Evolutionary conservation across 1,140 invertebrate genomes (phyloP).

Genomic region (Uloborus diversus): DNA sequence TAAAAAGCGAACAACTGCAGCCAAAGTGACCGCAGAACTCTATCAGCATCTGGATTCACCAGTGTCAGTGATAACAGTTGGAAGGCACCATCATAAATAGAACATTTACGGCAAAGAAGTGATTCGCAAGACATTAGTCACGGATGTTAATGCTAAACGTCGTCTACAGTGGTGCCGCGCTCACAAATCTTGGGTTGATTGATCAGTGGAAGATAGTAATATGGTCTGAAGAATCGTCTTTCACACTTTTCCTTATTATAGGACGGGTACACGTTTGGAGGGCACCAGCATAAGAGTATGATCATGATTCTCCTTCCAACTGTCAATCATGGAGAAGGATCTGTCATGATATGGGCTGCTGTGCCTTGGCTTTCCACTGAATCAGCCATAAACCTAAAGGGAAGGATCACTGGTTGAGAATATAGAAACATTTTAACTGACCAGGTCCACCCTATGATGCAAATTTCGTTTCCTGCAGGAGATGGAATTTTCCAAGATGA

Average conservation of each 20-base stretch:
- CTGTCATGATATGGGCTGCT: slow-evolving; percentile 17
- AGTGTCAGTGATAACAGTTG: no score
- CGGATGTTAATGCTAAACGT: neutral
- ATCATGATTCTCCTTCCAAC: slow-evolving; percentile 9
- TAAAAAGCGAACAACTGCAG: no score
- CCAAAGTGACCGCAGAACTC: no score
- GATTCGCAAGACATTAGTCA: neutral
- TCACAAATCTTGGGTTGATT: neutral
- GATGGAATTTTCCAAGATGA: slow-evolving; percentile 11
- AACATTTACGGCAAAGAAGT: neutral
- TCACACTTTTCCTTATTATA: slow-evolving; percentile 17
- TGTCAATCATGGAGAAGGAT: slow-evolving; percentile 29
- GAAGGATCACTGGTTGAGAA: slow-evolving; percentile 1
- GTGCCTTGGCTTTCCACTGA: slow-evolving; percentile 6
- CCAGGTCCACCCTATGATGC: slow-evolving; percentile 10
- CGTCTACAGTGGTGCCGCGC: neutral
- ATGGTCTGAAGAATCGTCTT: slow-evolving; percentile 31
- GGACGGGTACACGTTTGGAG: slow-evolving; percentile 22
- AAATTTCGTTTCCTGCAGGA: slow-evolving; percentile 1
- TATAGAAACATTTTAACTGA: slow-evolving; percentile 12
- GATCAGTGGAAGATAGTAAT: neutral
- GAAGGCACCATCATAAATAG: neutral
- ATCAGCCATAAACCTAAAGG: neutral
- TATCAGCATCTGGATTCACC: no score
- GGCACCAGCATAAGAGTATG: slow-evolving; percentile 18